Evolutionary conservation across 2,113 vertebrate species (phyloP).

Genomic region (Urocolius indicus): DNA sequence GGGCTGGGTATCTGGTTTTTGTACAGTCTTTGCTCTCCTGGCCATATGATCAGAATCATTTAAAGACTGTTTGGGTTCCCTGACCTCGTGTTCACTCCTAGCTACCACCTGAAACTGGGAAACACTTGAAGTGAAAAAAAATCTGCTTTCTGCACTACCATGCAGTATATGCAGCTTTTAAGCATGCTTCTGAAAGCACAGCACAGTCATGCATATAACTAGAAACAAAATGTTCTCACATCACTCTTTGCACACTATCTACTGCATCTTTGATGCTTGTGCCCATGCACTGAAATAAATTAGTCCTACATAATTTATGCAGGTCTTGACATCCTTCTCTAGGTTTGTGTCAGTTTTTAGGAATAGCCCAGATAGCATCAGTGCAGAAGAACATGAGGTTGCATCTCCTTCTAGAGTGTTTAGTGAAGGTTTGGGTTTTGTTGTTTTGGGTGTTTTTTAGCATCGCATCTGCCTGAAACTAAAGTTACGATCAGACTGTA

Average conservation of each 20-base stretch:
- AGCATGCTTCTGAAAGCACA: not conserved
- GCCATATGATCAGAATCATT: constrained; percentile 66
- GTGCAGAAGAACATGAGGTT: not conserved
- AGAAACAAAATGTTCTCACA: not conserved
- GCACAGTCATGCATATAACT: constrained; percentile 11
- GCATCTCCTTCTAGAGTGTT: not conserved
- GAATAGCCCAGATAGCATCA: not conserved
- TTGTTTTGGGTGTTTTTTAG: not conserved
- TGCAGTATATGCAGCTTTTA: constrained; percentile 13
- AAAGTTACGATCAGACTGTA: not conserved
- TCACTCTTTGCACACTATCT: not conserved
- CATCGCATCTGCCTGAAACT: not conserved
- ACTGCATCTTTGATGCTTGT: not conserved
- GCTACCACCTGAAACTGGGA: constrained; percentile 85
- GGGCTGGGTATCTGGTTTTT: constrained; percentile 70
- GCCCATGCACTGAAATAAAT: not conserved
- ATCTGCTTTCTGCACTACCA: not conserved
- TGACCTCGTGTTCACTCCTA: constrained; percentile 78
- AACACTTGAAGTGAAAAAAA: constrained; percentile 76
- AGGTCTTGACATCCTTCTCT: not conserved
- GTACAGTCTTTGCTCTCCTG: constrained; percentile 76
- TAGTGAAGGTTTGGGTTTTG: not conserved
- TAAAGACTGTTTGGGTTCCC: constrained; percentile 74
- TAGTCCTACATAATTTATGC: not conserved
- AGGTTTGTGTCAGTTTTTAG: not conserved